Conservation (phyloP, 2,113 vertebrate species). For the Cyanoliseus patagonus region DNA sequence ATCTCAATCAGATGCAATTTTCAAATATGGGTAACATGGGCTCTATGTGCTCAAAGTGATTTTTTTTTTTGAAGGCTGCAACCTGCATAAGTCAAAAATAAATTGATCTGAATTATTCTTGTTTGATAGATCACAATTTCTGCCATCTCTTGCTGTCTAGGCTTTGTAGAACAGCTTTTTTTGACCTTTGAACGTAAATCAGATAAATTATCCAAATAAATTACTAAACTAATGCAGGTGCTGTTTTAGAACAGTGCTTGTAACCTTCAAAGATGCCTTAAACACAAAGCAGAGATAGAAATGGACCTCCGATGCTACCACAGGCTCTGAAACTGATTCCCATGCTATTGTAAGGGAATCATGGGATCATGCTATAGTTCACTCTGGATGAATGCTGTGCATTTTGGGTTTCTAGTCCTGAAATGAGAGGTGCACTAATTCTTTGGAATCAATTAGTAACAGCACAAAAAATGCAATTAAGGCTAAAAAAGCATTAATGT, state of each 20-base stretch:
- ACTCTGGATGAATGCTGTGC: background rate
- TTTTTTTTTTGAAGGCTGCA: slow-evolving; percentile 19
- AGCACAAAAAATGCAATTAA: background rate
- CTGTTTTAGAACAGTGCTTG: slow-evolving; percentile 24
- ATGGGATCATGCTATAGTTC: background rate
- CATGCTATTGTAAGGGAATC: background rate
- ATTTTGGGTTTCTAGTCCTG: background rate
- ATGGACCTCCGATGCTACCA: background rate
- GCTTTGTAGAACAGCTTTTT: slow-evolving; percentile 40
- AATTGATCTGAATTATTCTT: slow-evolving; percentile 25
- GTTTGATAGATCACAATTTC: background rate
- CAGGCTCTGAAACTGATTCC: slow-evolving; percentile 22
- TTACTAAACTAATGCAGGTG: slow-evolving; percentile 20
- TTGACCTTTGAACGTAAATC: slow-evolving; percentile 35
- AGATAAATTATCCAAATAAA: slow-evolving; percentile 45
- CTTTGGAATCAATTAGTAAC: background rate
- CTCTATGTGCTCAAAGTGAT: slow-evolving; percentile 12
- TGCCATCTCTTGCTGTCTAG: background rate
- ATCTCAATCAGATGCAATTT: slow-evolving; percentile 56
- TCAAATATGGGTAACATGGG: slow-evolving; percentile 8
- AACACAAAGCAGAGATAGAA: background rate
- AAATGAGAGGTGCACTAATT: background rate
- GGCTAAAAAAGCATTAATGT: background rate
- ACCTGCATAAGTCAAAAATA: slow-evolving; percentile 21
- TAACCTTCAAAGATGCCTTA: background rate